These are phyloP conservation scores for Euplexia lucipara DNA, from an alignment of 2,888 invertebrate genomes.

Conservation along the genomic window DNA sequence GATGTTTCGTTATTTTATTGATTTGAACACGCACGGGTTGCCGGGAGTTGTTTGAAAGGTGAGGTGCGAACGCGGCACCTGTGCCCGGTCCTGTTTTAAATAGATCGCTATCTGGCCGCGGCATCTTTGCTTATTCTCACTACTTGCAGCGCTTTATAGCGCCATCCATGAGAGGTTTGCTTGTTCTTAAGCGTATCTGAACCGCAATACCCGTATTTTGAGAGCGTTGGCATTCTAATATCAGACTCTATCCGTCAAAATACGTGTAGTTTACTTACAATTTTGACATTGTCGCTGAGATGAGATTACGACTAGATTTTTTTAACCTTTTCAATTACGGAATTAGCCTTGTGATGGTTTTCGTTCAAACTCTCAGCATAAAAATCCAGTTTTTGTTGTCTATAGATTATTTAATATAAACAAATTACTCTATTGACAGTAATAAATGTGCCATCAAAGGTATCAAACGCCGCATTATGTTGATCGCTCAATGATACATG, in stretches of 20 bases:
- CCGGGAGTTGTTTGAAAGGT: constrained; percentile 31
- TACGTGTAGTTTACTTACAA: no score
- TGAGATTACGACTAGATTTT: no score
- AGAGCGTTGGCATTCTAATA: no score
- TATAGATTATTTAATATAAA: constrained; percentile 21
- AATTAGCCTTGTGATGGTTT: no score
- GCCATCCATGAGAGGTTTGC: constrained; percentile 16
- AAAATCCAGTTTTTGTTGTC: constrained; percentile 3
- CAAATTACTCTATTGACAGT: constrained; percentile 30
- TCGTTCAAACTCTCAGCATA: constrained; percentile 2
- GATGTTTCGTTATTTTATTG: constrained; percentile 45
- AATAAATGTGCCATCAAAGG: constrained; percentile 37
- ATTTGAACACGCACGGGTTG: constrained; percentile 35
- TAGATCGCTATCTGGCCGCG: constrained; percentile 50
- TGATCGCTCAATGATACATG: constrained; percentile 41
- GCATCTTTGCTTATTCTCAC: constrained; percentile 37
- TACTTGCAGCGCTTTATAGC: constrained; percentile 26
- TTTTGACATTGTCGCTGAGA: no score
- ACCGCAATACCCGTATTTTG: no score
- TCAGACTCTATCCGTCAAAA: no score
- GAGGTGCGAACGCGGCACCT: constrained; percentile 44
- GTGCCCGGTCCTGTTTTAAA: constrained; percentile 48
- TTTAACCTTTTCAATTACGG: no score
- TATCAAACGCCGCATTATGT: constrained; percentile 33
- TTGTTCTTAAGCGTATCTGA: constrained; percentile 1